Conservation (phyloP, 2,888 invertebrate genomes). For the Plebejus anna region DNA sequence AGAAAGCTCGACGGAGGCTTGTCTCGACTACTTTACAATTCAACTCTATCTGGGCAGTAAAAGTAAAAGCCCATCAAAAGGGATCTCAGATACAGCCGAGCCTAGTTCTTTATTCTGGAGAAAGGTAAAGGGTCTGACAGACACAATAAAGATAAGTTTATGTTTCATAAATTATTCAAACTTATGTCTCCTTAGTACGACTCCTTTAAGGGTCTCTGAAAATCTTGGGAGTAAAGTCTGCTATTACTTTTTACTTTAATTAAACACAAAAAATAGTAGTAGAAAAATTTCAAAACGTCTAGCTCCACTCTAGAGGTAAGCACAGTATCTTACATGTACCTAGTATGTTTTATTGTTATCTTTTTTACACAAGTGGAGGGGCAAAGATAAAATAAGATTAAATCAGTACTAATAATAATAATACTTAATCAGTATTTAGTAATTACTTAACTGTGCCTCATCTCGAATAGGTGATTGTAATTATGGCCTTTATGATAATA, state of each 20-base stretch:
- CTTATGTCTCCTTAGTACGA: not conserved
- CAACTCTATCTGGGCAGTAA: constrained; percentile 1
- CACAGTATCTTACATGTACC: too few species aligned
- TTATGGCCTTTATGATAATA: too few species aligned
- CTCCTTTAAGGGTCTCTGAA: not conserved
- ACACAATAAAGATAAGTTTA: constrained; percentile 17
- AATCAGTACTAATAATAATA: too few species aligned
- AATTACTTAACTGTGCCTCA: too few species aligned
- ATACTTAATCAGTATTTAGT: too few species aligned
- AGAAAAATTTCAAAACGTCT: too few species aligned
- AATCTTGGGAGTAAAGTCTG: not conserved
- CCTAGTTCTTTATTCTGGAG: constrained; percentile 17
- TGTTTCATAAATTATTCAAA: constrained; percentile 17
- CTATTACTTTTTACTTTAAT: not conserved
- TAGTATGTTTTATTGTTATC: too few species aligned
- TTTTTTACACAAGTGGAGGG: too few species aligned
- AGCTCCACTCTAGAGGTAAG: too few species aligned
- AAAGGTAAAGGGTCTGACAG: not conserved
- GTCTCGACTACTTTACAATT: constrained; percentile 11
- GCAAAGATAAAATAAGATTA: too few species aligned
- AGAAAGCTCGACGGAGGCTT: not conserved
- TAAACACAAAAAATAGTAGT: too few species aligned
- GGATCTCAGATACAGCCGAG: constrained; percentile 1
- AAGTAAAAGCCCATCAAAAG: constrained; percentile 8
- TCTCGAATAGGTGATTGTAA: too few species aligned